Conservation (phyloP, 2,888 invertebrate species). For the Chrysina gloriosa region DNA sequence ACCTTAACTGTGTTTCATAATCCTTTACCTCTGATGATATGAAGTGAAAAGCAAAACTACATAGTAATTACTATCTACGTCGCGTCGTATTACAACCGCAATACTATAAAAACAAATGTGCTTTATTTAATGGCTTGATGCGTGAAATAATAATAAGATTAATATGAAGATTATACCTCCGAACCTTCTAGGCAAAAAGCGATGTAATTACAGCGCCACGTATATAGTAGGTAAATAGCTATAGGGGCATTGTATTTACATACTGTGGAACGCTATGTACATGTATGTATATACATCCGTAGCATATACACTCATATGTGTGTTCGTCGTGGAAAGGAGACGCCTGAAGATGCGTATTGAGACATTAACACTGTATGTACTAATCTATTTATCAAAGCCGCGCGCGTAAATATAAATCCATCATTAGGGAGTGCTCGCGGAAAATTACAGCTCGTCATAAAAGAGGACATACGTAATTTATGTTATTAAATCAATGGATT, state of each 20-base stretch:
- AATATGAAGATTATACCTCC: neutral
- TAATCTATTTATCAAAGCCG: neutral
- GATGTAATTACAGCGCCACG: neutral
- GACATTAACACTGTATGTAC: slow-evolving; percentile 11
- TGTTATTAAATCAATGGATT: neutral
- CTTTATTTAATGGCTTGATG: too few species aligned
- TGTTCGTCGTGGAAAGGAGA: neutral
- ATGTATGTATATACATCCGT: neutral
- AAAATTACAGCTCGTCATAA: neutral
- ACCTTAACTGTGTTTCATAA: too few species aligned
- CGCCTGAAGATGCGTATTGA: neutral
- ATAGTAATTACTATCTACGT: too few species aligned
- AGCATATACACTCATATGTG: too few species aligned
- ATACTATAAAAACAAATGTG: too few species aligned
- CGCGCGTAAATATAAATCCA: neutral
- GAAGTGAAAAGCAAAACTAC: too few species aligned
- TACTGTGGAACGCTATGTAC: neutral
- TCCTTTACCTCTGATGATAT: too few species aligned
- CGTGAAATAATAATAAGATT: neutral
- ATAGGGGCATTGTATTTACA: neutral
- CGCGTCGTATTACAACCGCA: too few species aligned
- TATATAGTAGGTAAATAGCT: slow-evolving; percentile 5
- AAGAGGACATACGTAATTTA: slow-evolving; percentile 2
- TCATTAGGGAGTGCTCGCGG: slow-evolving; percentile 8
- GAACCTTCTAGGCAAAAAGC: neutral